These are phyloP conservation scores for Helleia helle DNA, from an alignment of 2,888 invertebrate species.

Conservation along the genomic window DNA sequence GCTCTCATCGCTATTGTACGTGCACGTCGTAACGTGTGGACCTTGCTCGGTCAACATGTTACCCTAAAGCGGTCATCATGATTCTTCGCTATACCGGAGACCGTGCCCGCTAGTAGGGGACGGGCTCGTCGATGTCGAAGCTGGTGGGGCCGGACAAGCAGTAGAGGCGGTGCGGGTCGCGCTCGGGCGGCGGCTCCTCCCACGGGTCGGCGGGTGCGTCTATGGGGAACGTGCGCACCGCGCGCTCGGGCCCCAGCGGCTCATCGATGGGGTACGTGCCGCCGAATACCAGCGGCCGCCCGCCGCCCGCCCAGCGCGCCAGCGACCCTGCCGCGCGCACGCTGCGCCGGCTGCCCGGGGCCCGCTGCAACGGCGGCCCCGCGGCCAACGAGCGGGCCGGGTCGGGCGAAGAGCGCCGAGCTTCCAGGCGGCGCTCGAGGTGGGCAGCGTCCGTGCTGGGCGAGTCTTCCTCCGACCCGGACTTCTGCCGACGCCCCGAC, in stretches of 20 bases:
- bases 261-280: slow-evolving; percentile 91
- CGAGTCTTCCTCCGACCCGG: slow-evolving; percentile 13
- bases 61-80: too few relatives aligned
- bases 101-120: slow-evolving; percentile 26
- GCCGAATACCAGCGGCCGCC: slow-evolving; percentile 84
- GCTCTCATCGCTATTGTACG: too few relatives aligned
- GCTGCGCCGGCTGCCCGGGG: slow-evolving; percentile 62
- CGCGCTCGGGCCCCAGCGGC: slow-evolving; percentile 37
- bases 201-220: slow-evolving; percentile 54
- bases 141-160: slow-evolving; percentile 65
- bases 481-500: slow-evolving; percentile 14
- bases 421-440: slow-evolving; percentile 19
- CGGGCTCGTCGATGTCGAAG: slow-evolving; percentile 74
- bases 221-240: slow-evolving; percentile 50
- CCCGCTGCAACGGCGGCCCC: slow-evolving; percentile 59
- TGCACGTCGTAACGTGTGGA: too few relatives aligned
- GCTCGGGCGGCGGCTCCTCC: slow-evolving; percentile 18
- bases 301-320: slow-evolving; percentile 73
- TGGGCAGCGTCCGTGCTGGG: slow-evolving; percentile 16
- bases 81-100: too few relatives aligned
- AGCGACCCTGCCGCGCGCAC: slow-evolving; percentile 77
- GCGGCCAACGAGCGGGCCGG: slow-evolving; percentile 16
- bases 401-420: slow-evolving; percentile 18
- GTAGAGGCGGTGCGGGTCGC: slow-evolving; percentile 29
- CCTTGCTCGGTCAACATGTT: too few relatives aligned